These are phyloP conservation scores for Bungarus multicinctus DNA, from an alignment of 2,113 vertebrate genomes.

Conservation along the genomic window DNA sequence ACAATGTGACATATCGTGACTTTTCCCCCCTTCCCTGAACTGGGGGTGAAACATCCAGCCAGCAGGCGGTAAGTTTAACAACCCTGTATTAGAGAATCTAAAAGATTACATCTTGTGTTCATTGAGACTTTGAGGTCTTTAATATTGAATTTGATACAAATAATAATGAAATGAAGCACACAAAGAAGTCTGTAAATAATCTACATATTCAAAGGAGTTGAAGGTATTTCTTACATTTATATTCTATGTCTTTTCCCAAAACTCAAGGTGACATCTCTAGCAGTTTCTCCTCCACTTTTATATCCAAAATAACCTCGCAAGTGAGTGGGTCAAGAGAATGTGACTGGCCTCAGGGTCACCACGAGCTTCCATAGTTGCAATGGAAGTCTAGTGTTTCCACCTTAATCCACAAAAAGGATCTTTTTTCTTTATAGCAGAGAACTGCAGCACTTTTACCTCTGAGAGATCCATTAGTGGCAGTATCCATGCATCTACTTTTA, in stretches of 20 bases:
- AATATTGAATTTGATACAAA: neutral
- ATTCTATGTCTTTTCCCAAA: neutral
- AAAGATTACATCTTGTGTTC: neutral
- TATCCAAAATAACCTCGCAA: neutral
- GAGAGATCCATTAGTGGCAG: neutral
- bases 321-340: neutral
- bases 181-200: neutral
- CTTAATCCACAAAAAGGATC: neutral
- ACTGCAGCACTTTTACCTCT: neutral
- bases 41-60: too few relatives aligned
- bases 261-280: neutral
- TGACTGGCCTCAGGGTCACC: neutral
- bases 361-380: neutral
- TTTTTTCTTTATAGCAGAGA: neutral
- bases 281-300: neutral
- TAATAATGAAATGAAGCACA: neutral
- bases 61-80: too few relatives aligned
- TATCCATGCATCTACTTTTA: neutral
- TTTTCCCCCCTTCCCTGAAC: too few relatives aligned
- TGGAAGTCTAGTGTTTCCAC: neutral
- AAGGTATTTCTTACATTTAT: neutral
- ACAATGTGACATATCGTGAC: too few relatives aligned
- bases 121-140: neutral
- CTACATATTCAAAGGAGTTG: neutral
- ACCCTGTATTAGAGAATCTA: neutral